Evolutionary conservation across 2,113 vertebrate species (phyloP).

Genomic region (Dinomys branickii): DNA sequence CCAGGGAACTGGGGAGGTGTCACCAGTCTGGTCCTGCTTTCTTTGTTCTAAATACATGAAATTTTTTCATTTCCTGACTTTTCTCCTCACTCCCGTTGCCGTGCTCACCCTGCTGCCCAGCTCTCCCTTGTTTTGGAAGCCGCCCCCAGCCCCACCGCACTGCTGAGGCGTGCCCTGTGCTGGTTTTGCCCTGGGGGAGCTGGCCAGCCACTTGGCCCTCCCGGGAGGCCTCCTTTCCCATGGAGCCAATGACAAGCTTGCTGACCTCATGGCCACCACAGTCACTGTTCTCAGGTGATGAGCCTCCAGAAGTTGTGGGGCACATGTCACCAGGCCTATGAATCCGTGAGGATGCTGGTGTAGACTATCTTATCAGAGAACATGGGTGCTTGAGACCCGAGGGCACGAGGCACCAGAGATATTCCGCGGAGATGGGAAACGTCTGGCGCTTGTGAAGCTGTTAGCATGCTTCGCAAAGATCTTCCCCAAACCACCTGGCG

Average conservation of each 20-base stretch:
- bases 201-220: fast-evolving
- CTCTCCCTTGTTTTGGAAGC: not conserved
- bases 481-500: fast-evolving
- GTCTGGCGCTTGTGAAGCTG: fast-evolving
- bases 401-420: not conserved
- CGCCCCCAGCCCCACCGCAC: not conserved
- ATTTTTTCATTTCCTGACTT: not conserved
- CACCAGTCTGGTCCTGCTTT: not conserved
- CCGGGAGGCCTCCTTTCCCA: not conserved
- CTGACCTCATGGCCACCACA: fast-evolving
- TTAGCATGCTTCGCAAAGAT: not conserved
- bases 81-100: not conserved
- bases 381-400: not conserved
- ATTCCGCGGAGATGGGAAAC: not conserved
- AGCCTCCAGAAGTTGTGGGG: not conserved
- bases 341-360: not conserved
- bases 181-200: not conserved
- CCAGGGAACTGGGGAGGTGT: slow-evolving; percentile 31
- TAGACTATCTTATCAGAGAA: not conserved
- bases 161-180: fast-evolving
- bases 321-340: not conserved
- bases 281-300: not conserved
- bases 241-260: not conserved
- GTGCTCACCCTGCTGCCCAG: not conserved
- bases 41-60: slow-evolving; percentile 13